Conservation (phyloP, 2,797 vertebrate genomes). For the Pseudocheirus occidentalis region DNA sequence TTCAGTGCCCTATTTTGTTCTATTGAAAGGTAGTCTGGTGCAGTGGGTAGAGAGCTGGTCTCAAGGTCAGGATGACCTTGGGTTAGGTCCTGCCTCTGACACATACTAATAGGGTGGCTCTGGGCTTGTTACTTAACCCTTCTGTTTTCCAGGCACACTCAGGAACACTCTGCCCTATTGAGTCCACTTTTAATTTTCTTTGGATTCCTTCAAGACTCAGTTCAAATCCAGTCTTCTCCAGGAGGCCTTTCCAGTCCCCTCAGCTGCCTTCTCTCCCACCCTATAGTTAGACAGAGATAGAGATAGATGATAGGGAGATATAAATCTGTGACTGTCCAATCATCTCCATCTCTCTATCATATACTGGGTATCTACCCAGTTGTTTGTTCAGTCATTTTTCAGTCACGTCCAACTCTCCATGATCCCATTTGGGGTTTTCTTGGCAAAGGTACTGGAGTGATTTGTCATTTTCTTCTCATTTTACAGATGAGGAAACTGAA, state of each 20-base stretch:
- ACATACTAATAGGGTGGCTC: background rate
- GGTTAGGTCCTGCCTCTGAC: background rate
- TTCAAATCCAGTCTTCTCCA: background rate
- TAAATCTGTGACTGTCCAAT: too few relatives aligned
- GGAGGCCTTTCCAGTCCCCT: background rate
- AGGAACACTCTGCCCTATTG: background rate
- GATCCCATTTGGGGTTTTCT: too few relatives aligned
- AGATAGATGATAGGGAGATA: too few relatives aligned
- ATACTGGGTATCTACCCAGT: too few relatives aligned
- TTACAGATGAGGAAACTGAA: too few relatives aligned
- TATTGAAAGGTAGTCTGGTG: background rate
- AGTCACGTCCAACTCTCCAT: too few relatives aligned
- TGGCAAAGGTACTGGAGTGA: too few relatives aligned
- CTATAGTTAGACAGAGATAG: background rate
- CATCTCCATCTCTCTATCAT: background rate
- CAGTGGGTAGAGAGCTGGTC: background rate
- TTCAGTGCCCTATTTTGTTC: background rate
- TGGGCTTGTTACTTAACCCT: background rate
- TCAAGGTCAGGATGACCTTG: background rate
- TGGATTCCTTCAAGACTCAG: background rate
- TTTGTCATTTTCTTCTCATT: too few relatives aligned
- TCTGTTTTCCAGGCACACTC: background rate
- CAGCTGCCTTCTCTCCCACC: background rate
- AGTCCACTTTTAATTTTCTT: background rate
- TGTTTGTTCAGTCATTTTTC: too few relatives aligned